Percentiles rank a stretch among this genome's conserved stretches.
Conservation (phyloP, 2,888 invertebrate genomes). For the Cartodere bifasciata region DNA sequence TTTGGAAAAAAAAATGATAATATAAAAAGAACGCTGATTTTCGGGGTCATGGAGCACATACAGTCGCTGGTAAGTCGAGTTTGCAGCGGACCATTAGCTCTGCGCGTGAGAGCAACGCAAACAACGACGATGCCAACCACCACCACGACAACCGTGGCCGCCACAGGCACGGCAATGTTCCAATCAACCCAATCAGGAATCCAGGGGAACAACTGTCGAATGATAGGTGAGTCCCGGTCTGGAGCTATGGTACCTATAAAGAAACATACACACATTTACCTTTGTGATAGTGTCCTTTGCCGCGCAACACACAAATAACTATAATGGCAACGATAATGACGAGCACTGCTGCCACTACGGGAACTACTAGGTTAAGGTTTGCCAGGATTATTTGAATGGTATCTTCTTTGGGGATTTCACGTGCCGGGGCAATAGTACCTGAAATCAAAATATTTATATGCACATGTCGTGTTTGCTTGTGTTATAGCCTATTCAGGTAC, state of each 20-base stretch:
- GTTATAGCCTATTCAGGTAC: conserved; percentile 30
- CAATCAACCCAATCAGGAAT: conserved; percentile 79
- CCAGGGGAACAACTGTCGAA: conserved; percentile 56
- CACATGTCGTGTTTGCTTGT: conserved; percentile 10
- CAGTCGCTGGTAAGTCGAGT: conserved; percentile 72
- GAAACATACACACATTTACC: conserved; percentile 42
- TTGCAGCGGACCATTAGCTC: conserved; percentile 52
- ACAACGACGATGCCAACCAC: conserved; percentile 83
- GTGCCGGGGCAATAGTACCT: conserved; percentile 89
- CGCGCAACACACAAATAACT: conserved; percentile 83
- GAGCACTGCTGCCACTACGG: conserved; percentile 80
- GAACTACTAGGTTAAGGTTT: conserved; percentile 87
- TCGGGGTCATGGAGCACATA: too few species aligned
- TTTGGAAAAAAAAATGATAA: too few species aligned
- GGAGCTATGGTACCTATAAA: conserved; percentile 70
- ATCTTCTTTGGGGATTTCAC: conserved; percentile 73
- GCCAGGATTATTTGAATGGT: conserved; percentile 78
- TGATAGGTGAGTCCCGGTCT: conserved; percentile 41
- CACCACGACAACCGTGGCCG: conserved; percentile 81
- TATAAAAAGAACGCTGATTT: too few species aligned
- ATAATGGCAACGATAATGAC: conserved; percentile 88
- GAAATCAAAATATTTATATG: conserved; percentile 48
- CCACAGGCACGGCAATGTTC: conserved; percentile 80
- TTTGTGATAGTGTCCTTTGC: conserved; percentile 74
- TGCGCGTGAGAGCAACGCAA: conserved; percentile 74